Evolutionary conservation across 1,140 invertebrate genomes (phyloP), one percentile per base, ranked within the genome.

Genomic region (Metaphire vulgaris): DNA sequence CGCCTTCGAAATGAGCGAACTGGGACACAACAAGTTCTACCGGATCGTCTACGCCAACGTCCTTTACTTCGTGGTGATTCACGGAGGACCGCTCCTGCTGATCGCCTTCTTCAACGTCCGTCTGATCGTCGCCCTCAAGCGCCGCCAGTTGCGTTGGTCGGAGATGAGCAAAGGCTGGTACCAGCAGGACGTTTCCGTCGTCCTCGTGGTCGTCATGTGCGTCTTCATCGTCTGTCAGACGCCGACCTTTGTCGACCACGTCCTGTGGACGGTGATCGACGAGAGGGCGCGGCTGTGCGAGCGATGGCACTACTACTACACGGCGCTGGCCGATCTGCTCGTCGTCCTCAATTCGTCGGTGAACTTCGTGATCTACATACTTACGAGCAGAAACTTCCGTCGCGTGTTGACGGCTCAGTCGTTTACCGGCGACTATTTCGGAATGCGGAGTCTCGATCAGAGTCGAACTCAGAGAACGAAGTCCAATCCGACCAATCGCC

Each of bases 221-320:
- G 71, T 74, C 26, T 77, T 77, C 41, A 77, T 77, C 32, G 64
- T 75, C 41, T 77, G 76, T 30, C 76, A 77, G 32, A 77, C 76
- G 34, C 76, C 76, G 29, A 77, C 76, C 15, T 74, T 77, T 30
- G 41, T 77, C 56, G 76, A 77, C 33, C 76, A 77, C 71, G 28
- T 77, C 14, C 41, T 77, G 21, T 74, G 70, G 70, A 77, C 76
- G n/a, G 34, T 72, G 14, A 30, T 74, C 2, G 71, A 34, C 70
- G 56, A 75, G n/a, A 12, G 15, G 29, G 30, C 12, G 64, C 31
- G 70, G 6, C 15, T 2, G 30, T 77, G 76, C 33, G 76, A 71
- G 1, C 28, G 72, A 15, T 77, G 76, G 76, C 70, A 74, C 56
- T 77, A 77, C 71, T 77, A 77, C 32, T 77, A 77, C 71, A 77